phyloP scores from a whole-genome alignment of 1,140 invertebrate genomes.

The Ectropis grisescens region DNA sequence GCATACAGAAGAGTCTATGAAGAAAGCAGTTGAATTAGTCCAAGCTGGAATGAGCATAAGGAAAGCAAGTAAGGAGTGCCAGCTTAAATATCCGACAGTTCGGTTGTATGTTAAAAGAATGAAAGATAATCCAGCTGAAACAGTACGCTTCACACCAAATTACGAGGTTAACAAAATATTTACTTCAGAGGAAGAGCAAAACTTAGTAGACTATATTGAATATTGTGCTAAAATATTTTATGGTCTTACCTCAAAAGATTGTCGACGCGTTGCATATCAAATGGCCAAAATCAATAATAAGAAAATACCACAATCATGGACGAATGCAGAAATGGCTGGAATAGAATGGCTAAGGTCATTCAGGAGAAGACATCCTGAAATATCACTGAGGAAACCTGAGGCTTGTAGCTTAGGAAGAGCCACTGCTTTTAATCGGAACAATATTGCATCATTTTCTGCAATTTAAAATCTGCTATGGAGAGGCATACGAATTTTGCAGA shows the following conservation, averaged over 20 bases:
- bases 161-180: neutral
- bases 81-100: neutral
- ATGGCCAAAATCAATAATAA: constrained; percentile 6
- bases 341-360: constrained; percentile 10
- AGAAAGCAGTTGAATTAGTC: too few species aligned
- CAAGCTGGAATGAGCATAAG: neutral
- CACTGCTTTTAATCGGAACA: too few species aligned
- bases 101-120: neutral
- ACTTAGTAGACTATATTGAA: neutral
- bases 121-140: too few species aligned
- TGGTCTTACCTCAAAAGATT: neutral
- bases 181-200: neutral
- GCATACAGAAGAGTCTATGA: too few species aligned
- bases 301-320: constrained; percentile 14
- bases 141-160: neutral
- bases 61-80: neutral
- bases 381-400: constrained; percentile 3
- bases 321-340: constrained; percentile 12
- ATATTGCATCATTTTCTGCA: too few species aligned
- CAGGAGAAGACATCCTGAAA: constrained; percentile 10
- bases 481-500: too few species aligned
- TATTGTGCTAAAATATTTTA: neutral
- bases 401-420: too few species aligned
- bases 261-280: neutral
- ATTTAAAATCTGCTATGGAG: too few species aligned